A percentile compares a stretch with the other conserved stretches of the same genome.
These are phyloP conservation scores for Drosophila colorata DNA, from an alignment of 2,888 invertebrate species.

Conservation along the genomic window DNA sequence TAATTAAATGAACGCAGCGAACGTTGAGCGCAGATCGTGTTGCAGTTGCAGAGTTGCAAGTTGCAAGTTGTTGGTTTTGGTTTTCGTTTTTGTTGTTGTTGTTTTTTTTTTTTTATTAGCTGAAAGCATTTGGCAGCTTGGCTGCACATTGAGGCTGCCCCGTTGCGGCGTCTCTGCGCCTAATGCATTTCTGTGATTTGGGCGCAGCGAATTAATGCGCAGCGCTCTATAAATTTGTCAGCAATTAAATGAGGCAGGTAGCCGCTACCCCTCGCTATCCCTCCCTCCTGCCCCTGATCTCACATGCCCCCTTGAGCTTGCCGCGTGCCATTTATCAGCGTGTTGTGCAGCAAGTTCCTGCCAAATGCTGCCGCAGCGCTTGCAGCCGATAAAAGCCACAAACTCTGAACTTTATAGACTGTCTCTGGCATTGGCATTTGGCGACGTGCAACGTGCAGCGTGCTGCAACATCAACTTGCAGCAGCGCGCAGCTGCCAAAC, in stretches of 20 bases:
- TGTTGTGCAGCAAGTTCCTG: constrained; percentile 6
- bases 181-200: constrained; percentile 83
- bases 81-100: constrained; percentile 12
- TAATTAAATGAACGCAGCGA: constrained; percentile 83
- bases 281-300: constrained; percentile 5
- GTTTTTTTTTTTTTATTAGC: constrained; percentile 12
- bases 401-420: constrained; percentile 80
- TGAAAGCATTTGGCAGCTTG: constrained; percentile 69
- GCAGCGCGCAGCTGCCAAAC: constrained; percentile 44
- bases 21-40: constrained; percentile 67
- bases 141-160: constrained; percentile 72
- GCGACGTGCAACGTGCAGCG: too few relatives aligned
- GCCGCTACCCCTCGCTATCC: background rate
- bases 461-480: constrained; percentile 13
- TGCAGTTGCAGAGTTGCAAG: constrained; percentile 40
- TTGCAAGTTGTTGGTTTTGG: constrained; percentile 34
- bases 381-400: constrained; percentile 60
- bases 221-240: constrained; percentile 83
- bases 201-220: constrained; percentile 81
- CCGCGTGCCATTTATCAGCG: constrained; percentile 58
- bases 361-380: too few relatives aligned
- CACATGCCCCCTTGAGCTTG: constrained; percentile 4
- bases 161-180: constrained; percentile 47
- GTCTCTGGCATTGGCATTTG: constrained; percentile 25
- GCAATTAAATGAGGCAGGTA: constrained; percentile 78